Evolutionary conservation across 2,113 vertebrate species (phyloP), one percentile per base, ranked within the genome.

Genomic region (Castor canadensis): DNA sequence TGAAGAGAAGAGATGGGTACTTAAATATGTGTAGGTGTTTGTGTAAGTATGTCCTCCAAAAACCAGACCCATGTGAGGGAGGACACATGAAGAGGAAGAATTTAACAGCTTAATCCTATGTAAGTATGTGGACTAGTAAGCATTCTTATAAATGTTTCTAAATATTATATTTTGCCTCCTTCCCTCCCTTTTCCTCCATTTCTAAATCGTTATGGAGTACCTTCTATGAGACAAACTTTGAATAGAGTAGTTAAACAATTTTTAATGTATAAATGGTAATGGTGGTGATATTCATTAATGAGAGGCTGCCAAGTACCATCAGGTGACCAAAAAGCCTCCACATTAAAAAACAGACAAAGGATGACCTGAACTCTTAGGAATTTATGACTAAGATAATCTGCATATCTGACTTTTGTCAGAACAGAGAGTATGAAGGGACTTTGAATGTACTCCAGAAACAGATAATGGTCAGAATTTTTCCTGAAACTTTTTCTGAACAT

Each of bases 361-460:
- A 56, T 32, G 30, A n/a, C 9, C 32, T 83, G 11, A 66, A 3
- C 12, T n/a, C 47, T 49, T 71, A n/a, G 5, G 79, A 40, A 32
- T 32, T 45, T 64, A 52, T 75, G 6, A 76, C 10, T 86, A 9
- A 91, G 43, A 75, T 9, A 35, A 7, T 49, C 38, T 84, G 72
- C 2, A 30, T 22, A 84, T 85, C 32, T 85, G n/a, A 67, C 5
- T 87, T 93, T n/a, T 62, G 8, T 38, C 62, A 38, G 30, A 86
- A 83, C n/a, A n/a, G 5, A 82, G 32, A 30, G 2, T 69, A 4
- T 24, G 35, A 69, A 80, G 45, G 22, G 9, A 38, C 66, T 93
- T 77, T 43, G 26, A 82, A 69, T 60, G 77, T 89, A 82, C 96
- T 95, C 49, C 6, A 73, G 58, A 64, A 80, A 75, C 8, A 91